Conservation (phyloP, 2,113 vertebrate genomes). For the Oceanites oceanicus region DNA sequence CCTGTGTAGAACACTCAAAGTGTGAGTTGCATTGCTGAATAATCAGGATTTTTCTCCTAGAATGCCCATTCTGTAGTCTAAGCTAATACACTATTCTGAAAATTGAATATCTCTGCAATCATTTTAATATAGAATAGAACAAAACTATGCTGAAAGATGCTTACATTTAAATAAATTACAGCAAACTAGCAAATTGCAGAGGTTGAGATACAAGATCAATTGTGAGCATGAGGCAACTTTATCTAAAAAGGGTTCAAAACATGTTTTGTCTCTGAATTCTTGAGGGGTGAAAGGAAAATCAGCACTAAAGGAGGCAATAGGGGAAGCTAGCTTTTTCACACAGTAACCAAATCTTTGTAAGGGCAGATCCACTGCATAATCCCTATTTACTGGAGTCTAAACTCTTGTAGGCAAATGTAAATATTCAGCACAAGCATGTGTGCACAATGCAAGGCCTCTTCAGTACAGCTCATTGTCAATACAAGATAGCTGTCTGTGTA, state of each 20-base stretch:
- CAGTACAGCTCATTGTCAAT: not conserved
- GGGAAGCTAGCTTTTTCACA: conserved; percentile 5
- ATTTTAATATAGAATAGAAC: conserved; percentile 19
- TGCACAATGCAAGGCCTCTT: conserved; percentile 1
- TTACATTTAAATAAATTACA: conserved; percentile 35
- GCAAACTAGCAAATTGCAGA: not conserved
- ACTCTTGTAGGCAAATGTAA: conserved; percentile 50
- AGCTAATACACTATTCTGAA: not conserved
- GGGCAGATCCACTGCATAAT: conserved; percentile 4
- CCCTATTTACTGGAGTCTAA: conserved; percentile 37
- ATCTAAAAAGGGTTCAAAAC: conserved; percentile 3
- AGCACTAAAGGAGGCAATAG: conserved; percentile 1
- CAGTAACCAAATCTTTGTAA: conserved; percentile 40
- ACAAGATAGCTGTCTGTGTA: not conserved
- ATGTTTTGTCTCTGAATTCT: not conserved
- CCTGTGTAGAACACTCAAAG: not conserved
- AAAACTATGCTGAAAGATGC: not conserved
- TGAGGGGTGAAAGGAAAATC: conserved; percentile 26
- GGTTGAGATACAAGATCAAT: not conserved
- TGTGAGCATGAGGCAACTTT: not conserved
- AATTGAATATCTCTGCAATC: conserved; percentile 39
- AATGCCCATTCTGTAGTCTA: not conserved
- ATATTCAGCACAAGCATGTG: conserved; percentile 53
- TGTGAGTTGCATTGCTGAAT: not conserved
- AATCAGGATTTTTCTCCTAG: not conserved